Evolutionary conservation across 2,797 vertebrate species (phyloP), one percentile per base, ranked within the genome.

Genomic region (Xiphophorus birchmanni): DNA sequence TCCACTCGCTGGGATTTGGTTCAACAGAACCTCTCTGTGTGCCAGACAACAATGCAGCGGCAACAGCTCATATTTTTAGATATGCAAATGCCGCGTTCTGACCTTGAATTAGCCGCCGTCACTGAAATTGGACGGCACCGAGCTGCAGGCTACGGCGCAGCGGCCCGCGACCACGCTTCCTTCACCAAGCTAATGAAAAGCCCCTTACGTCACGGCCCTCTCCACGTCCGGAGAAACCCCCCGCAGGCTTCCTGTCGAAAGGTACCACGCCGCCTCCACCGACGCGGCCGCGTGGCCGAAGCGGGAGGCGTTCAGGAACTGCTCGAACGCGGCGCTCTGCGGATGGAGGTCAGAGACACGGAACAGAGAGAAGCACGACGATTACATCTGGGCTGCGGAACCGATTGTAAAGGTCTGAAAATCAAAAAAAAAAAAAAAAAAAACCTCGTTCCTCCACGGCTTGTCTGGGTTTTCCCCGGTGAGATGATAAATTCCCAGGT

Each of bases 171-270:
- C 89, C 86, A 88, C 82, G 81, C 86, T 82, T 91, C 88, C 81
- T 80, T 84, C 77, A 71, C 78, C 84, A 67, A 78, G 80, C 84
- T 90, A 89, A 93, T 87, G 86, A 92, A 23, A 89, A 86, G 80
- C 76, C 77, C 89, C 96, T 96, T 96, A 99, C 97, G 96, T 93
- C 75, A 98, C 96, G 32, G 98, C 98, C 84, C 93, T 96, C 91
- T 96, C 92, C 2, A 93, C 95, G 83, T 99, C 96, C 86, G 95
- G 95, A 29, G 94, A 92, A 86, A 97, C 96, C 18, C 95, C 96
- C 77, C 92, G 87, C 91, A 97, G 95, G 86, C 92, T 95, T 93
- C 98, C 98, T 23, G 96, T 97, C 6, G 97, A 96, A 60, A 98
- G 97, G 91, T 96, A 97, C 72, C 95, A 92, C 1, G 97, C 97